Evolutionary conservation across 1,140 invertebrate species (phyloP).

Genomic region (Aphis gossypii): DNA sequence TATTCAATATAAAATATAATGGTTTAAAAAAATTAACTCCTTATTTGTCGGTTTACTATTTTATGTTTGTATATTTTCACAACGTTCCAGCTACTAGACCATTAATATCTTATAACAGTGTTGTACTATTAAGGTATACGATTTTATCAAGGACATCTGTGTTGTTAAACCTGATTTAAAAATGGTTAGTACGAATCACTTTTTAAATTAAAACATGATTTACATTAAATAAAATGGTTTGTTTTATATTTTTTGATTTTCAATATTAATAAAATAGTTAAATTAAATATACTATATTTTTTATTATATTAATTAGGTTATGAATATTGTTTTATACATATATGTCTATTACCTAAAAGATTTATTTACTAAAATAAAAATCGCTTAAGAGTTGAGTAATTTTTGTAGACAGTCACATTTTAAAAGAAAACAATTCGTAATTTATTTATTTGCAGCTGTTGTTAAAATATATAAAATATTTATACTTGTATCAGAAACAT

Average conservation of each 20-base stretch:
- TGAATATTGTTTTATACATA: not conserved
- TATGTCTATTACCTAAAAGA: not conserved
- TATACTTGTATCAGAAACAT: not conserved
- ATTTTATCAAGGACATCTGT: constrained; percentile 36
- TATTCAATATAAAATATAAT: not conserved
- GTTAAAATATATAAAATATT: no score
- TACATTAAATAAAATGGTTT: constrained; percentile 14
- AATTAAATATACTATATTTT: not conserved
- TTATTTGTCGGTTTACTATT: constrained; percentile 12
- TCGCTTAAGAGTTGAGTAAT: not conserved
- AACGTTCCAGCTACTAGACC: not conserved
- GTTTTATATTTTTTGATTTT: not conserved
- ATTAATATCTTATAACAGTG: not conserved
- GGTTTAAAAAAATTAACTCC: not conserved
- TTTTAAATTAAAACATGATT: not conserved
- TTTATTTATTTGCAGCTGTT: not conserved
- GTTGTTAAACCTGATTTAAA: constrained; percentile 44
- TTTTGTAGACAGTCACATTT: not conserved
- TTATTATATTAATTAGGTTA: not conserved
- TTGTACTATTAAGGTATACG: constrained; percentile 48
- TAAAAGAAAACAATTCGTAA: not conserved
- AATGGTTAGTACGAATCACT: constrained; percentile 36
- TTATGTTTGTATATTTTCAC: constrained; percentile 1
- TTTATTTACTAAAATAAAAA: not conserved
- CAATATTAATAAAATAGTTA: not conserved